phyloP scores from a whole-genome alignment of 2,888 invertebrate genomes.

The Cartodere bifasciata region DNA sequence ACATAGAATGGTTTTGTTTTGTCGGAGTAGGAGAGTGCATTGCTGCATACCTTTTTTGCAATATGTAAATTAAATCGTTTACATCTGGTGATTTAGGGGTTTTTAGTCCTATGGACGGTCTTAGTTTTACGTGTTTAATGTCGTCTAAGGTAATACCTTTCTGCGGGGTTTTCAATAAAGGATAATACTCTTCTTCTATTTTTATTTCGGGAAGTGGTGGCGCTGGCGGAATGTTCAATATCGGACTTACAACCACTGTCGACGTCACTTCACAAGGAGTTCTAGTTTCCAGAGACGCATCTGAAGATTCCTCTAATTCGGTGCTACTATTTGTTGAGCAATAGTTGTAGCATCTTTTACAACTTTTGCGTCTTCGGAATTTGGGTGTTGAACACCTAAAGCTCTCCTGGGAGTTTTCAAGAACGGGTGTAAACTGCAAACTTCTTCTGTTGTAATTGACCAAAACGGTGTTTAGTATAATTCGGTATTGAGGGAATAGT shows the following conservation, averaged over 20 bases:
- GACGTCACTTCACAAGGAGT: not conserved
- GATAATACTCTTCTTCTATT: not conserved
- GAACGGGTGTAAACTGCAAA: not conserved
- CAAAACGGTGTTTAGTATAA: not conserved
- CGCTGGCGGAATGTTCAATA: conserved; percentile 7
- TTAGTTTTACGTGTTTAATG: conserved; percentile 13
- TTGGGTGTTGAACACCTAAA: not conserved
- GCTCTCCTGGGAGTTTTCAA: not conserved
- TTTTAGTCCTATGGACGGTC: conserved; percentile 12
- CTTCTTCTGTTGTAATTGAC: not conserved
- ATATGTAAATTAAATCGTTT: conserved; percentile 20
- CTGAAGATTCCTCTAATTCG: conserved; percentile 12
- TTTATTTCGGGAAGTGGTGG: conserved; percentile 8
- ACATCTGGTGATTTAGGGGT: conserved; percentile 18
- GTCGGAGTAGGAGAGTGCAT: conserved; percentile 21
- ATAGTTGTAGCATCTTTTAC: not conserved
- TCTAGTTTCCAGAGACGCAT: not conserved
- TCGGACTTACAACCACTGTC: not conserved
- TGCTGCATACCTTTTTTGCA: conserved; percentile 22
- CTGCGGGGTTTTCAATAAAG: not conserved
- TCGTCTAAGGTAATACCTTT: conserved; percentile 1
- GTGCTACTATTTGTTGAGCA: too few species aligned
- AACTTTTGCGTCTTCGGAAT: not conserved
- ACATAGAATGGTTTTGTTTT: not conserved
- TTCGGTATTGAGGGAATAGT: not conserved